Conservation (phyloP, 2,888 invertebrate genomes). For the Amphipyra tragopoginis region DNA sequence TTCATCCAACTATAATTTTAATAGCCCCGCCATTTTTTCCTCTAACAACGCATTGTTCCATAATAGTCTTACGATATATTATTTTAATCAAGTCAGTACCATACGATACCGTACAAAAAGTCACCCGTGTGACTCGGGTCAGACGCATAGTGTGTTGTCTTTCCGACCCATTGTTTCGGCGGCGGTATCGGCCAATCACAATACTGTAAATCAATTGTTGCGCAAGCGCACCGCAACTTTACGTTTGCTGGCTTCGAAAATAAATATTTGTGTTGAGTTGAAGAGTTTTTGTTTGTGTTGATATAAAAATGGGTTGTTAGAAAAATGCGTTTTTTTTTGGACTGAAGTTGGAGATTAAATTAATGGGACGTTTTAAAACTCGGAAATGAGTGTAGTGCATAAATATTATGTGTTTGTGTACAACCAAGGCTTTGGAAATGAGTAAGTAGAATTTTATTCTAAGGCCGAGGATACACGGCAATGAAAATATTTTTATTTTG, state of each 20-base stretch:
- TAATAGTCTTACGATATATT: constrained; percentile 31
- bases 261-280: not conserved
- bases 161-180: constrained; percentile 46
- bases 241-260: constrained; percentile 15
- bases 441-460: constrained; percentile 29
- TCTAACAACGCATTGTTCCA: constrained; percentile 37
- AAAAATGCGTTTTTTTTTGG: not conserved
- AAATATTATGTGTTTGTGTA: constrained; percentile 37
- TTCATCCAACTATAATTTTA: constrained; percentile 20
- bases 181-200: constrained; percentile 45
- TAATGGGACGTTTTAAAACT: not conserved
- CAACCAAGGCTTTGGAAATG: constrained; percentile 42
- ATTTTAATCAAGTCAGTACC: constrained; percentile 15
- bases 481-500: too few relatives aligned
- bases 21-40: constrained; percentile 28
- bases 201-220: constrained; percentile 55
- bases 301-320: not conserved
- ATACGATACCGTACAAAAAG: constrained; percentile 30
- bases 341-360: not conserved
- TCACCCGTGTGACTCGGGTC: constrained; percentile 43
- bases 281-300: not conserved
- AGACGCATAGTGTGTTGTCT: constrained; percentile 19
- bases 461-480: not conserved
- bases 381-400: constrained; percentile 34
- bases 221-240: constrained; percentile 30